Base-by-base conservation (phyloP, 2,888 invertebrate genomes). In the Thecophora atra region DNA sequence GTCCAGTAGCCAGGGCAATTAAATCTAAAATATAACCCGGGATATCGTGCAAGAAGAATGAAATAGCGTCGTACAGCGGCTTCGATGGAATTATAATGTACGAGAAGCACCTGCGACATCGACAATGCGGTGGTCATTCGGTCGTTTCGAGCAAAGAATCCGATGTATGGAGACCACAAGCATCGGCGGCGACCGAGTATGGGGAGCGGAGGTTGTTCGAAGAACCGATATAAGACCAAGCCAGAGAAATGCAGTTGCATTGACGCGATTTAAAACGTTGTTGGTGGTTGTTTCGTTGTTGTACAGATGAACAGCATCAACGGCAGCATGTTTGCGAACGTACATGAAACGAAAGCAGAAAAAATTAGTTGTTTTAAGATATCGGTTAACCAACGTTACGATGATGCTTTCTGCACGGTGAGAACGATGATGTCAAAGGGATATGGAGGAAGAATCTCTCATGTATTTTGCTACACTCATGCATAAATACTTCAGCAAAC, bases 11-110 rank as follows among this genome's bases (percentile, higher is more conserved):
- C 80, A 84, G 79, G 77, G 87, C 87, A 82, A 85, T 82, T 81
- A 85, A 83, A 83, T 87, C 87, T 80, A 87, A 84, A 76, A 86
- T 82, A 83, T 85, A 86, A 80, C 85, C 87, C 67, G 87, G 87
- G 75, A 87, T 82, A 78, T 84, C 83, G 82, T 87, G 87, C 76
- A 86, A 81, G 77, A 85, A 79, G 79, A 87, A 84, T 79, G 84
- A 82, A 79, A 84, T 81, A 77, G 84, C 79, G 77, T 82, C 83
- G 81, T 86, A 83, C 79, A 86, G 78, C 78, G 82, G 82, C 81
- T 85, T 86, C 83, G 83, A 85, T 77, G 84, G 84, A 79, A 86
- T 84, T 82, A 87, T 86, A 80, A 85, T 80, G 80, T 87, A 87
- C 75, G 87, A 85, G 81, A 85, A 87, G 80, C 85, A 87, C 87